These are phyloP conservation scores for Nomada ferruginata DNA, from an alignment of 2,888 invertebrate genomes.

Conservation along the genomic window DNA sequence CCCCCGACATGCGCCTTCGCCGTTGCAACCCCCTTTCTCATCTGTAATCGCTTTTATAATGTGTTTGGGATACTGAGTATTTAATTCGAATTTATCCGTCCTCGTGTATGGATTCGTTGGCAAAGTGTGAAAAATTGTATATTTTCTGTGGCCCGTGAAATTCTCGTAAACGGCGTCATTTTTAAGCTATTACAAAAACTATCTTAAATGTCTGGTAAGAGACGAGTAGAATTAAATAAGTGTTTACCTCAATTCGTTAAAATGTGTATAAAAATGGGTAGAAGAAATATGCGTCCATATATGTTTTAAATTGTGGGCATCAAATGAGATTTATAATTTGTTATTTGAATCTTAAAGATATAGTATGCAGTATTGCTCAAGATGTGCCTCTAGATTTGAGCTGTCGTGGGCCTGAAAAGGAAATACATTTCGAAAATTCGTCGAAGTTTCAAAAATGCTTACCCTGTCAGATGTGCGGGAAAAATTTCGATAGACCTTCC, in stretches of 20 bases:
- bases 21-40: constrained; percentile 59
- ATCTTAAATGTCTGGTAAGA: constrained; percentile 64
- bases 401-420: constrained; percentile 56
- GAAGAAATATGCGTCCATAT: background rate
- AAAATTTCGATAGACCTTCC: constrained; percentile 89
- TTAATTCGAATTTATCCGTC: constrained; percentile 44
- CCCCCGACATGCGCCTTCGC: constrained; percentile 75
- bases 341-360: constrained; percentile 7
- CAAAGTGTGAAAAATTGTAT: constrained; percentile 22
- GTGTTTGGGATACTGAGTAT: constrained; percentile 50
- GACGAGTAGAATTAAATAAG: background rate
- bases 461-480: constrained; percentile 88
- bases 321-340: background rate
- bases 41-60: constrained; percentile 67
- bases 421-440: constrained; percentile 32
- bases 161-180: background rate
- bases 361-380: constrained; percentile 65
- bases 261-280: background rate
- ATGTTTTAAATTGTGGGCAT: background rate
- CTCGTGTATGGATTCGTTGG: constrained; percentile 20
- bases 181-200: background rate
- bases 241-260: background rate
- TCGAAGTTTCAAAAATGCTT: constrained; percentile 73
- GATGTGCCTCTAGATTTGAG: constrained; percentile 77
- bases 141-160: constrained; percentile 2